Evolutionary conservation across 2,797 vertebrate species (phyloP).

Genomic region (Channa striata): DNA sequence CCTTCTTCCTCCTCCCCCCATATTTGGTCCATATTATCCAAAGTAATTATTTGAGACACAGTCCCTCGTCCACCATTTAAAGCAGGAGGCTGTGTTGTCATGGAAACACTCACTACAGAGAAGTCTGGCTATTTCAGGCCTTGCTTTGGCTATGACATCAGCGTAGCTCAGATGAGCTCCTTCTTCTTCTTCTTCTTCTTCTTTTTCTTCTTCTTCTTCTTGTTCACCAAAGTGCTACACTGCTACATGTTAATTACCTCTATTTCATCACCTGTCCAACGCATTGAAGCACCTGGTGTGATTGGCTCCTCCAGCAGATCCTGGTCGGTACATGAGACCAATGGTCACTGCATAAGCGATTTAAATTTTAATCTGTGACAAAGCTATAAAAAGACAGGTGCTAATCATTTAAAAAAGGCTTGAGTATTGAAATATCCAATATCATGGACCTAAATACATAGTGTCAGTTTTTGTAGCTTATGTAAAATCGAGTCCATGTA

Average conservation of each 20-base stretch:
- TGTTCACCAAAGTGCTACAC: constrained; percentile 38
- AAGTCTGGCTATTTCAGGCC: constrained; percentile 74
- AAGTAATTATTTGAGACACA: constrained; percentile 74
- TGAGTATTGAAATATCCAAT: neutral
- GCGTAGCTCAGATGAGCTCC: constrained; percentile 59
- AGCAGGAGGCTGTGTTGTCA: constrained; percentile 75
- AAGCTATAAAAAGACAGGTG: neutral
- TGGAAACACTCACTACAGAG: constrained; percentile 76
- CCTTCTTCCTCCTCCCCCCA: constrained; percentile 1
- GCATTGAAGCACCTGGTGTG: constrained; percentile 37
- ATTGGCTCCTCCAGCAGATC: constrained; percentile 32
- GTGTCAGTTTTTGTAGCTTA: neutral
- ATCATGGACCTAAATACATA: neutral
- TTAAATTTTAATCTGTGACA: neutral
- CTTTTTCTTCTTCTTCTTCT: constrained; percentile 49
- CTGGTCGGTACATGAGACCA: constrained; percentile 39
- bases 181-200: constrained; percentile 53
- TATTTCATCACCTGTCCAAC: constrained; percentile 54
- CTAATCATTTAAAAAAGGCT: neutral
- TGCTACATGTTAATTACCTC: constrained; percentile 50
- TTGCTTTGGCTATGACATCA: constrained; percentile 69
- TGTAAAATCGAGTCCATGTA: neutral
- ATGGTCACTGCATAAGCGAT: constrained; percentile 27
- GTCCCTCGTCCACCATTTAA: constrained; percentile 64
- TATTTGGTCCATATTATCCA: constrained; percentile 63